phyloP scores from a whole-genome alignment of 2,797 vertebrate genomes.

The Hylomyscus alleni region DNA sequence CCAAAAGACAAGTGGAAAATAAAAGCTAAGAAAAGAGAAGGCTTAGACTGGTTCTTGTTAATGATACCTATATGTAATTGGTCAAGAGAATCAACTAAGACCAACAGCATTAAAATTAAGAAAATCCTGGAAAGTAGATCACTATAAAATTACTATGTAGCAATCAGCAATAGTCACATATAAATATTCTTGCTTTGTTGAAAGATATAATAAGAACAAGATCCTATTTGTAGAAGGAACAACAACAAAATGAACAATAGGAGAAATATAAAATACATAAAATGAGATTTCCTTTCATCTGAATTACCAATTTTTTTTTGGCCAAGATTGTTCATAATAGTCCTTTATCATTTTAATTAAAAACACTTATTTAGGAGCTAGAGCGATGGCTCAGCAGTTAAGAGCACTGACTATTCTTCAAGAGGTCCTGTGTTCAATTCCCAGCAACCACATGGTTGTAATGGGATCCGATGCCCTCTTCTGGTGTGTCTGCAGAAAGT shows the following conservation, averaged over 20 bases:
- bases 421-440: not conserved
- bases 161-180: not conserved
- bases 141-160: not conserved
- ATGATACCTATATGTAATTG: not conserved
- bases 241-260: conserved; percentile 37
- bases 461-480: not conserved
- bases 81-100: conserved; percentile 41
- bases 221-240: conserved; percentile 8
- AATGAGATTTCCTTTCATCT: conserved; percentile 48
- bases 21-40: not conserved
- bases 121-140: conserved; percentile 1
- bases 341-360: conserved; percentile 46
- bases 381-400: not conserved
- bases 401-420: not conserved
- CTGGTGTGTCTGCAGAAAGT: not conserved
- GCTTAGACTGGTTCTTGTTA: conserved; percentile 20
- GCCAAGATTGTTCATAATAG: conserved; percentile 14
- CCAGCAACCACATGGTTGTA: not conserved
- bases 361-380: not conserved
- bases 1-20: conserved; percentile 31
- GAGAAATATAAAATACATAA: conserved; percentile 37
- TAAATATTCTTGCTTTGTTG: conserved; percentile 47
- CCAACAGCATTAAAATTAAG: not conserved
- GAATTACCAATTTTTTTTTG: conserved; percentile 1
- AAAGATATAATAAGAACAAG: not conserved